Percentiles rank a stretch among this genome's conserved stretches.
Conservation (phyloP, 2,113 vertebrate species). For the Phodopus roborovskii region DNA sequence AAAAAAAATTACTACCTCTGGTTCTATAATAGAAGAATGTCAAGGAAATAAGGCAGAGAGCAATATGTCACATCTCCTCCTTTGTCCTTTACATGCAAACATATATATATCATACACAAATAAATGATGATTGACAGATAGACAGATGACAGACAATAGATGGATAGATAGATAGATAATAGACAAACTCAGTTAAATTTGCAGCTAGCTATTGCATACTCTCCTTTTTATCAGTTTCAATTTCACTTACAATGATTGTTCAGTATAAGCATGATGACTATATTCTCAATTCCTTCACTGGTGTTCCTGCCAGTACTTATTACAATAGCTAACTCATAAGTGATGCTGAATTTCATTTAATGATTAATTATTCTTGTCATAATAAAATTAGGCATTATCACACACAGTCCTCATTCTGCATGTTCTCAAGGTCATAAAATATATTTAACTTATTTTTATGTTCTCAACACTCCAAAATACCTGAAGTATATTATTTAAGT, state of each 20-base stretch:
- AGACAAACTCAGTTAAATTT: neutral
- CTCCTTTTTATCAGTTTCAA: neutral
- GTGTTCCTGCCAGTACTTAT: neutral
- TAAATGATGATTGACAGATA: neutral
- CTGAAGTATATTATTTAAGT: conserved; percentile 3
- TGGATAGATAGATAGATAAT: neutral
- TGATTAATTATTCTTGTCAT: neutral
- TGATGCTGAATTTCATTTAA: neutral
- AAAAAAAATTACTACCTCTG: neutral
- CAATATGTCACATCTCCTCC: neutral
- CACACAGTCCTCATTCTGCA: neutral
- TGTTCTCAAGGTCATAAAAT: neutral
- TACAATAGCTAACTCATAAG: neutral
- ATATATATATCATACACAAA: neutral
- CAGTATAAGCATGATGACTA: neutral
- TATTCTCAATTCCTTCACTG: neutral
- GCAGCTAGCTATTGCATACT: rapidly evolving
- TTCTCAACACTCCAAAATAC: neutral
- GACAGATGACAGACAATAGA: neutral
- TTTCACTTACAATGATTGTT: neutral
- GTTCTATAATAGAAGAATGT: too few species aligned
- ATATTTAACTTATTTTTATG: neutral
- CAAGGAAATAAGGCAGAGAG: neutral
- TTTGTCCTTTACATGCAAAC: neutral
- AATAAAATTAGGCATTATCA: neutral